Evolutionary conservation across 2,797 vertebrate species (phyloP), one percentile per base, ranked within the genome.

Genomic region (Moxostoma hubbsi): DNA sequence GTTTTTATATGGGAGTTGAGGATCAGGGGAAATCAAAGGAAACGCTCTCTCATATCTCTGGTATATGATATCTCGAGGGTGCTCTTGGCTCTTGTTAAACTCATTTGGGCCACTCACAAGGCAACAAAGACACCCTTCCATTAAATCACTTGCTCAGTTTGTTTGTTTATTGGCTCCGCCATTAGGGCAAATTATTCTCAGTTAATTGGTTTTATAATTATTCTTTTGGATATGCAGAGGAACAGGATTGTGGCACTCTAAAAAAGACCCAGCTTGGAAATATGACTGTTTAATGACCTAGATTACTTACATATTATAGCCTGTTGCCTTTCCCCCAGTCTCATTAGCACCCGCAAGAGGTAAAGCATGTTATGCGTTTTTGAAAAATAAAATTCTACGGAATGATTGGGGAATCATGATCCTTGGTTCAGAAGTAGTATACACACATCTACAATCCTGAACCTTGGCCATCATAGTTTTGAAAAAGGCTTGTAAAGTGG

Each of bases 1-100:
- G 36, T 61, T 83, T 89, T 86, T 87, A 89, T 36, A 88, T 92
- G 77, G 83, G 69, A 85, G 85, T 86, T 82, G 73, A 80, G 86
- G 84, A 89, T 87, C 87, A 82, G 86, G 86, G 88, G 85, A 92
- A 92, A 91, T 89, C 76, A 90, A 89, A 87, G 79, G 81, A 87
- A 89, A 88, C 36, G 69, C 65, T 85, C 83, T 88, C 89, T 88
- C 85, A 86, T 82, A 82, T 88, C 76, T 87, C 83, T 86, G 84
- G 77, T 79, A 83, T 85, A 83, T 81, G 70, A 78, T 59, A 82
- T 90, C 91, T 87, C 88, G 43, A 9, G 82, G 84, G 89, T 74
- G 80, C 74, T 71, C 82, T 85, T 68, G 75, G 80, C 74, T 71
- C 82, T 85, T 68, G 85, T 86, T 88, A 83, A 86, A 90, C 77